A percentile compares a stretch with the other conserved stretches of the same genome.
These are phyloP conservation scores for Drosophila niveifrons DNA, from an alignment of 2,888 invertebrate species.

Conservation along the genomic window DNA sequence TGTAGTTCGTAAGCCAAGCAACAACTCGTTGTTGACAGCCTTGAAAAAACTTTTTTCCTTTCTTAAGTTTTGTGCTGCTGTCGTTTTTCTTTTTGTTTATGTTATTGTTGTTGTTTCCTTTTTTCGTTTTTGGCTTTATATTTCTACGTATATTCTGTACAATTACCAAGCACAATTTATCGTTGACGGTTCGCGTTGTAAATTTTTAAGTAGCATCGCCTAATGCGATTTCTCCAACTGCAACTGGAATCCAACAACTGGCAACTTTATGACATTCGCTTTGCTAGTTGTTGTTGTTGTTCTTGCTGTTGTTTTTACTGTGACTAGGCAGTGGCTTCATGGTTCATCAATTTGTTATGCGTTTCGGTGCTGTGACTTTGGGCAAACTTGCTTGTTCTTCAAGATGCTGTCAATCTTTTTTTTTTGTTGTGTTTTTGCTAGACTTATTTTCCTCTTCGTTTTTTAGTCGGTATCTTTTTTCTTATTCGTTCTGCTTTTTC, in stretches of 20 bases:
- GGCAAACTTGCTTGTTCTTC: conserved; percentile 21
- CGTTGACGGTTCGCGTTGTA: conserved; percentile 61
- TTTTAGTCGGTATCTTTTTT: not conserved
- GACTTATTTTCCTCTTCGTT: not conserved
- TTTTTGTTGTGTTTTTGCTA: not conserved
- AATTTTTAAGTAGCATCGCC: conserved; percentile 74
- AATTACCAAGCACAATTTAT: conserved; percentile 72
- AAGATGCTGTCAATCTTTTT: conserved; percentile 21
- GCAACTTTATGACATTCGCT: conserved; percentile 66
- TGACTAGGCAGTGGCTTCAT: conserved; percentile 45
- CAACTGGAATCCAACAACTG: conserved; percentile 32
- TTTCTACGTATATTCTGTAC: conserved; percentile 45
- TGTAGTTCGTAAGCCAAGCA: conserved; percentile 22
- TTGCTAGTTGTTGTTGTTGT: conserved; percentile 39
- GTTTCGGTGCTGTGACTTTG: conserved; percentile 44
- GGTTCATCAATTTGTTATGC: conserved; percentile 68
- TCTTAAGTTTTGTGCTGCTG: not conserved
- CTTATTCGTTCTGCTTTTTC: conserved; percentile 1
- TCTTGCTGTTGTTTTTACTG: conserved; percentile 27
- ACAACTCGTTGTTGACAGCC: conserved; percentile 39
- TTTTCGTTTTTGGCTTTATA: conserved; percentile 22
- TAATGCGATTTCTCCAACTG: conserved; percentile 65
- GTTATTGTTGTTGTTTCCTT: conserved; percentile 12
- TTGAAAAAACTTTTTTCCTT: conserved; percentile 34
- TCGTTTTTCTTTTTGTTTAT: conserved; percentile 12